Evolutionary conservation across 2,888 invertebrate species (phyloP).

Genomic region (Pheosia gnoma): DNA sequence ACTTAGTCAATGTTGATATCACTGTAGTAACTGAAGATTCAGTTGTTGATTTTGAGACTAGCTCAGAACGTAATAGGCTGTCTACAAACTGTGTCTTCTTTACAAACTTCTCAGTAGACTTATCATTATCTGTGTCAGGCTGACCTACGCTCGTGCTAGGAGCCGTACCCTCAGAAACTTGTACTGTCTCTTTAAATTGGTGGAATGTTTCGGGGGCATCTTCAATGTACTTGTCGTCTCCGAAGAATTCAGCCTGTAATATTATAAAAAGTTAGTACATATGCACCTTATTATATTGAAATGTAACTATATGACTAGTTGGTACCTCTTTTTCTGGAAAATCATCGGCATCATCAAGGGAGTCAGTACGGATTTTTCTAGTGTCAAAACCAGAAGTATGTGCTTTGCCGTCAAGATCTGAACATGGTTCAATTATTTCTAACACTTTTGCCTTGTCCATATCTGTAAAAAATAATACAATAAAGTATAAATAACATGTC

Average conservation of each 20-base stretch:
- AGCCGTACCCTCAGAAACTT: slow-evolving; percentile 30
- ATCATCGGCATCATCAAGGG: slow-evolving; percentile 80
- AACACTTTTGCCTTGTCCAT: slow-evolving; percentile 82
- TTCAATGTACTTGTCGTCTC: slow-evolving; percentile 60
- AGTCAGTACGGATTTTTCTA: slow-evolving; percentile 77
- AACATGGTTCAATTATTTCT: slow-evolving; percentile 80
- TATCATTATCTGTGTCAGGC: slow-evolving; percentile 47
- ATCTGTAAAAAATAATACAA: slow-evolving; percentile 54
- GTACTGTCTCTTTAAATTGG: slow-evolving; percentile 34
- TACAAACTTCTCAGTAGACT: slow-evolving; percentile 45
- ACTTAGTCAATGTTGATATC: slow-evolving; percentile 74
- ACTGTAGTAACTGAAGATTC: slow-evolving; percentile 79
- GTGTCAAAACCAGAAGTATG: slow-evolving; percentile 73
- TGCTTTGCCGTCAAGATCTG: slow-evolving; percentile 70
- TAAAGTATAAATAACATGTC: neutral
- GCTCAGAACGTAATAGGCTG: slow-evolving; percentile 60
- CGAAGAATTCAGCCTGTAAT: slow-evolving; percentile 70
- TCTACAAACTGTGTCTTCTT: slow-evolving; percentile 68
- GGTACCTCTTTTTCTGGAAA: slow-evolving; percentile 80
- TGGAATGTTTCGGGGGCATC: slow-evolving; percentile 43
- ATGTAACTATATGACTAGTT: neutral
- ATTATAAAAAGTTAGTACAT: slow-evolving; percentile 11
- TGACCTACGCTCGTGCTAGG: slow-evolving; percentile 48
- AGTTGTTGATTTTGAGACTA: slow-evolving; percentile 78
- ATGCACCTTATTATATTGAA: neutral